A percentile compares a stretch with the other conserved stretches of the same genome.
phyloP scores from a whole-genome alignment of 2,113 vertebrate genomes.

The Hypomesus transpacificus region DNA sequence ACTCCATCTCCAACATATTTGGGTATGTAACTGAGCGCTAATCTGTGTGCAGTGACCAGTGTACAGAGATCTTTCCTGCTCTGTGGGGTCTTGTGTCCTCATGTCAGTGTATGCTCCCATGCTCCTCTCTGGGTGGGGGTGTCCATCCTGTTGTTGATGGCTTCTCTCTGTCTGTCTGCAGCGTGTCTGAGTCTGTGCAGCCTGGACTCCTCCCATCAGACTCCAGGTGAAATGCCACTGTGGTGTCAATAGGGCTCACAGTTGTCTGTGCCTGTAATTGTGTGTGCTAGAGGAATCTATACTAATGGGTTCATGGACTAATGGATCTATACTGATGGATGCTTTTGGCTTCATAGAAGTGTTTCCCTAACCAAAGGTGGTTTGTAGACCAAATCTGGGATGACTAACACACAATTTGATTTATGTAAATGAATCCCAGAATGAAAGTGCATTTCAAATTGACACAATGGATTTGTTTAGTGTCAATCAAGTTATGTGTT shows the following conservation, averaged over 20 bases:
- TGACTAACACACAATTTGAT: too few relatives aligned
- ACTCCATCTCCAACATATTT: slow-evolving; percentile 98
- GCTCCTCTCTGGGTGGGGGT: slow-evolving; percentile 55
- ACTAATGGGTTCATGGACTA: neutral
- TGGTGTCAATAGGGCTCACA: slow-evolving; percentile 16
- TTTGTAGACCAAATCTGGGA: too few relatives aligned
- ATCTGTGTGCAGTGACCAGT: neutral
- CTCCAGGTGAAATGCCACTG: slow-evolving; percentile 78
- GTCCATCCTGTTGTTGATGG: slow-evolving; percentile 42
- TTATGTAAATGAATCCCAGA: too few relatives aligned
- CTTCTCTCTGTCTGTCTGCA: slow-evolving; percentile 76
- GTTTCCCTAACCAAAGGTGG: too few relatives aligned
- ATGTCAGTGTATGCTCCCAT: slow-evolving; percentile 1
- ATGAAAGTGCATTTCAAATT: too few relatives aligned
- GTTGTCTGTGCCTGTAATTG: slow-evolving; percentile 50
- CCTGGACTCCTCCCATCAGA: slow-evolving; percentile 79
- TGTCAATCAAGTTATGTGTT: too few relatives aligned
- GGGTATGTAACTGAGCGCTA: slow-evolving; percentile 84
- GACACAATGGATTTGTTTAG: too few relatives aligned
- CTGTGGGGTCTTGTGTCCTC: neutral
- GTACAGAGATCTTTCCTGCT: neutral
- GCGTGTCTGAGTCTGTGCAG: slow-evolving; percentile 85
- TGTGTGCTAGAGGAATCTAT: slow-evolving; percentile 1
- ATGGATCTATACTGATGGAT: too few relatives aligned
- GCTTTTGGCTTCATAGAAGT: too few relatives aligned